Percentiles rank a stretch among this genome's conserved stretches.
These are phyloP conservation scores for Chromobotia macracanthus DNA, from an alignment of 2,797 vertebrate genomes.

Conservation along the genomic window DNA sequence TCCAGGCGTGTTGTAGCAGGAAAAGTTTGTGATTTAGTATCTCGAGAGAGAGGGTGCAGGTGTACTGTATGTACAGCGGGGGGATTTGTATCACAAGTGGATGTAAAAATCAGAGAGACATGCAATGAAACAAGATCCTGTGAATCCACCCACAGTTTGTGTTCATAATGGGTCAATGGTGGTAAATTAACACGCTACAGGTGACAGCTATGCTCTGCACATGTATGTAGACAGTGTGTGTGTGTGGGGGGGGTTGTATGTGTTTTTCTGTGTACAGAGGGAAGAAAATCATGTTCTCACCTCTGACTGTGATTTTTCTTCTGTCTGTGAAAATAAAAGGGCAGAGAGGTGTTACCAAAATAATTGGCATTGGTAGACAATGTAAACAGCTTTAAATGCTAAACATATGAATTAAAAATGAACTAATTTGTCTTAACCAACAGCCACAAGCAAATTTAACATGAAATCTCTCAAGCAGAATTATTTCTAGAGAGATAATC, in stretches of 20 bases:
- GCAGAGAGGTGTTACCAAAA: constrained; percentile 25
- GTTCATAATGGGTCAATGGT: constrained; percentile 43
- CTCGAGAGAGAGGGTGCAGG: constrained; percentile 31
- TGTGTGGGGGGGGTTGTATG: constrained; percentile 5
- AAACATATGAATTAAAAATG: constrained; percentile 9
- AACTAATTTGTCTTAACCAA: constrained; percentile 31
- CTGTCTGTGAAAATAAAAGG: constrained; percentile 80
- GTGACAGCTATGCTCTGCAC: not conserved
- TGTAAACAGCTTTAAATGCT: too few relatives aligned
- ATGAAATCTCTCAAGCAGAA: constrained; percentile 1
- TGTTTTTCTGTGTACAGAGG: not conserved
- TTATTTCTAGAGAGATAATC: too few relatives aligned
- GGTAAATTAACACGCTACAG: constrained; percentile 17
- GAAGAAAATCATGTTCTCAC: constrained; percentile 74
- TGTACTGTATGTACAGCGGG: constrained; percentile 34
- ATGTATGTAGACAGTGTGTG: constrained; percentile 15
- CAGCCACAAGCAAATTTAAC: constrained; percentile 18
- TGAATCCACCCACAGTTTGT: constrained; percentile 46
- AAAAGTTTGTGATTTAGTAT: constrained; percentile 17
- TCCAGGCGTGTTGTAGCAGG: constrained; percentile 46
- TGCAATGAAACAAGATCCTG: constrained; percentile 39
- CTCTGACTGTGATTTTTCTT: constrained; percentile 98
- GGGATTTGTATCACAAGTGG: constrained; percentile 27
- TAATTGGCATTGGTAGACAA: not conserved
- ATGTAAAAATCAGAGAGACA: constrained; percentile 28